Conservation (phyloP, 2,797 vertebrate species). For the Schizopygopsis malacanthus region DNA sequence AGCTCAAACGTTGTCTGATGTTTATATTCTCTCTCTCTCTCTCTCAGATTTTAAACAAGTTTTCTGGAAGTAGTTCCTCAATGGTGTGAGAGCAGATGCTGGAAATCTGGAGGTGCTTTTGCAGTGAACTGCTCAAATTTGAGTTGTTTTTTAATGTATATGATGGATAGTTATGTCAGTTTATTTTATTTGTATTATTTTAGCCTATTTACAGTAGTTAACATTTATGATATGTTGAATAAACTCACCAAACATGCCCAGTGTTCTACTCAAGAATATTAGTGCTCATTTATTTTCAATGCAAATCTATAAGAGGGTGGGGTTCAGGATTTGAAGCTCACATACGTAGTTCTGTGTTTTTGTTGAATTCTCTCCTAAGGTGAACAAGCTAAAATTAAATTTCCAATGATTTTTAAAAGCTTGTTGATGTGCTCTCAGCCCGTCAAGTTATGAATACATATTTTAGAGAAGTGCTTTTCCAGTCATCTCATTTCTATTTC, state of each 20-base stretch:
- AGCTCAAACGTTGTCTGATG: neutral
- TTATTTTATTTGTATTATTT: neutral
- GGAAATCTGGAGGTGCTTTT: constrained; percentile 4
- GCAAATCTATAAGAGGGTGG: neutral
- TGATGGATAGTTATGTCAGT: neutral
- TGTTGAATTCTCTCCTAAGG: constrained; percentile 1
- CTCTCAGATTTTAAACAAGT: constrained; percentile 77
- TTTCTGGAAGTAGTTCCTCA: constrained; percentile 77
- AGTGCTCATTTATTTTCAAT: neutral
- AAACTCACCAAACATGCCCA: constrained; percentile 10
- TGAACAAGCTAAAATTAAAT: constrained; percentile 2
- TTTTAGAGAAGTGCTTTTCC: too few species aligned
- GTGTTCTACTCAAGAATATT: neutral
- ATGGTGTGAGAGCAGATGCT: constrained; percentile 76
- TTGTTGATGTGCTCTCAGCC: constrained; percentile 16
- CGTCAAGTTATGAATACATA: constrained; percentile 4
- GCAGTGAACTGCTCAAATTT: neutral
- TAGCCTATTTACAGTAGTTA: neutral
- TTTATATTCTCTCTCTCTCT: constrained; percentile 13
- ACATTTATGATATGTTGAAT: constrained; percentile 22
- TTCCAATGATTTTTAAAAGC: neutral
- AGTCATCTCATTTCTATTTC: constrained; percentile 8
- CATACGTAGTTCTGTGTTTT: too few species aligned
- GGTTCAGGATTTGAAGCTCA: neutral
- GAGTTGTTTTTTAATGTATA: neutral